Conservation (phyloP, 1,140 invertebrate species). For the Trichonephila clavipes region DNA sequence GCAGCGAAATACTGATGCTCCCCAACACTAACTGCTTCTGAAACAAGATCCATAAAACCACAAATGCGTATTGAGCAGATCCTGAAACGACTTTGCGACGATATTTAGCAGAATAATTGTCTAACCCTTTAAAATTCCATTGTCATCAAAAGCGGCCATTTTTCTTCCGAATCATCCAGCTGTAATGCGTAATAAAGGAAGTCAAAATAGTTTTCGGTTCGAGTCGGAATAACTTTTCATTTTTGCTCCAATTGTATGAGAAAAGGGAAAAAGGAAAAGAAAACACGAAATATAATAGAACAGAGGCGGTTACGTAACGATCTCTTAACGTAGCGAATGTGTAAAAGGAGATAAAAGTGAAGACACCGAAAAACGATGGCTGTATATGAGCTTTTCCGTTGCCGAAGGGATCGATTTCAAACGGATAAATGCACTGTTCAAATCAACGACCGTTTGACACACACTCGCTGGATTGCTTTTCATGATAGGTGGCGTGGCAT, state of each 20-base stretch:
- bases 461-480: not conserved
- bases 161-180: not conserved
- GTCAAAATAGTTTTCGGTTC: not conserved
- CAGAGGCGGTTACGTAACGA: not conserved
- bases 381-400: not conserved
- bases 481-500: not conserved
- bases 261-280: not conserved
- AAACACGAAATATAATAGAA: not conserved
- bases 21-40: not conserved
- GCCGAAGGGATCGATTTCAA: not conserved
- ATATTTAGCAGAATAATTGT: not conserved
- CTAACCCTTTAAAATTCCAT: not conserved
- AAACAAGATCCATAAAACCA: not conserved
- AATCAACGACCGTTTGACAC: constrained; percentile 25
- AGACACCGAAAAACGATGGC: not conserved
- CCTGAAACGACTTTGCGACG: not conserved
- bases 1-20: not conserved
- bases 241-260: not conserved
- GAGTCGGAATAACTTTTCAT: constrained; percentile 18
- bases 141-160: not conserved
- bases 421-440: not conserved
- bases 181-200: not conserved
- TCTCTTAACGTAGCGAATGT: constrained; percentile 12
- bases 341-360: not conserved
- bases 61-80: not conserved